Evolutionary conservation across 2,797 vertebrate genomes (phyloP), one percentile per base, ranked within the genome.

Genomic region (Scolopax bukidnonensis): DNA sequence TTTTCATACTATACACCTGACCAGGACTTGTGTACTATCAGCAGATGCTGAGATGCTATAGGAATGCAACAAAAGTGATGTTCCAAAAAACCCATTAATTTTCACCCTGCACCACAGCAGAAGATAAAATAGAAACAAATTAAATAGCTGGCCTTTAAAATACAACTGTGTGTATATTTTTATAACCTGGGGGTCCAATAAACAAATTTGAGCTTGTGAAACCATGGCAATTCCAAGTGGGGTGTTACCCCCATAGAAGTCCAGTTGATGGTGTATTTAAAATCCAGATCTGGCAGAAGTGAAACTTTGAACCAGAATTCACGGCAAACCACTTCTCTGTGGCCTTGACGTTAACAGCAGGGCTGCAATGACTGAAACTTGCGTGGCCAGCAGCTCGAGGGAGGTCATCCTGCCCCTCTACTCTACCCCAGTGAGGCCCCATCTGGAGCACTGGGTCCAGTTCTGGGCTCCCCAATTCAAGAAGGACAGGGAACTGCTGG

Each of bases 271-370:
- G 20, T 41, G 30, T 14, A 5, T 71, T 83, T 65, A 41, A 86
- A 78, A 71, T 32, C n/a, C 33, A 61, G 25, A 57, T 48, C 33
- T 25, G 53, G 30, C 24, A 60, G 51, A 78, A 73, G 12, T 21
- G 73, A 74, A 90, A 3, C 25, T 77, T 59, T 64, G 51, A 75
- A 43, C 1, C 6, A 19, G 32, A 48, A 73, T 48, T 73, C 33
- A n/a, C 1, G 1, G 13, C 16, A 64, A 82, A 20, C 2, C 1
- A 10, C 12, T 2, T 53, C 20, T 21, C 40, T 50, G 13, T 18
- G 16, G 60, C 12, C 16, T 85, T 71, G 43, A 43, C 53, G 7
- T 57, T 61, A 32, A 70, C 36, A 45, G 12, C 8, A 8, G 12
- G 16, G 19, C 18, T 73, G 27, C 41, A 77, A 53, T 60, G 59